phyloP scores from a whole-genome alignment of 2,113 vertebrate species.

The Pteropus alecto region DNA sequence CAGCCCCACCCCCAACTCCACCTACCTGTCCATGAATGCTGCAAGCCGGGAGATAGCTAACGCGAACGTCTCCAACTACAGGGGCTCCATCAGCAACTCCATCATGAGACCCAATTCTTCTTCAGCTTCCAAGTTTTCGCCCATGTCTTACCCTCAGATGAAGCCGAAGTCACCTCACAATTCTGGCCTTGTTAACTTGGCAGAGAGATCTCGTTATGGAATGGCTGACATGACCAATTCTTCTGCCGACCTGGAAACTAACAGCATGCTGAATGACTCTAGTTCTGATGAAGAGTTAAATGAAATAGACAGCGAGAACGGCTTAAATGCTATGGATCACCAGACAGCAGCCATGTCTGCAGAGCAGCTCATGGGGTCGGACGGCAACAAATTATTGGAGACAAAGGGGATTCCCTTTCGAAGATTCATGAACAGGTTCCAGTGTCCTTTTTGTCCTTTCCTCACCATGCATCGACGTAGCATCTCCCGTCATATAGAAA shows the following conservation, averaged over 20 bases:
- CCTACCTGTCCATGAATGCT: constrained; percentile 83
- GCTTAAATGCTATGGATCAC: constrained; percentile 90
- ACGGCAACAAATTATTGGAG: constrained; percentile 96
- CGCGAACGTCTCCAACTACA: constrained; percentile 81
- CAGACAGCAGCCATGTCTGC: constrained; percentile 88
- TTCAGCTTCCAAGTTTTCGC: constrained; percentile 84
- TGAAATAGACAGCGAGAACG: constrained; percentile 93
- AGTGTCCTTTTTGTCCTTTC: constrained; percentile 98
- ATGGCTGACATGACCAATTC: constrained; percentile 89
- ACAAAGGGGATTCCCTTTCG: constrained; percentile 97
- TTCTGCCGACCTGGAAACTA: constrained; percentile 87
- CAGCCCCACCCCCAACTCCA: constrained; percentile 87
- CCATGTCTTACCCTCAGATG: constrained; percentile 90
- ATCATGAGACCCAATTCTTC: constrained; percentile 85
- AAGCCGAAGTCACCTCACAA: constrained; percentile 91
- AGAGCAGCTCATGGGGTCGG: constrained; percentile 94
- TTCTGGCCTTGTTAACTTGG: constrained; percentile 90
- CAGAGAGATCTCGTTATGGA: constrained; percentile 89
- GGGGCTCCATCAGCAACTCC: constrained; percentile 82
- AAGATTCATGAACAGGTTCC: constrained; percentile 97
- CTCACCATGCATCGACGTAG: constrained; percentile 96
- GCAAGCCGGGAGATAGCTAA: constrained; percentile 84
- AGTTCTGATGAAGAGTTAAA: constrained; percentile 95
- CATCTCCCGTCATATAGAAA: constrained; percentile 98
- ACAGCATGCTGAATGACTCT: constrained; percentile 91